Percentiles rank a stretch among this genome's conserved stretches.
Evolutionary conservation across 2,113 vertebrate species (phyloP).

Genomic region (human): GRCh38 chr13:86859001-86859500

Average conservation of each 20-base stretch:
- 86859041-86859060: background rate
- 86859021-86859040: background rate
- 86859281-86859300: background rate
- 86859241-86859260: background rate
- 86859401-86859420: background rate
- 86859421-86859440: background rate
- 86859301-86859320: background rate
- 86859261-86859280: background rate
- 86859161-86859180: background rate
- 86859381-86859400: background rate
- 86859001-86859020: background rate
- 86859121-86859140: background rate
- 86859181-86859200: background rate
- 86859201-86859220: background rate
- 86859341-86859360: background rate
- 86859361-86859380: background rate
- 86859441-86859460: background rate
- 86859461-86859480: background rate
- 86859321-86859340: background rate
- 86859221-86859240: no score
- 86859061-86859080: background rate
- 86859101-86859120: background rate
- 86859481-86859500: background rate
- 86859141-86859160: background rate
- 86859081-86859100: background rate